Percentiles rank a stretch among this genome's conserved stretches.
These are phyloP conservation scores for Melanotaenia duboulayi DNA, from an alignment of 2,113 vertebrate genomes.

Conservation along the genomic window DNA sequence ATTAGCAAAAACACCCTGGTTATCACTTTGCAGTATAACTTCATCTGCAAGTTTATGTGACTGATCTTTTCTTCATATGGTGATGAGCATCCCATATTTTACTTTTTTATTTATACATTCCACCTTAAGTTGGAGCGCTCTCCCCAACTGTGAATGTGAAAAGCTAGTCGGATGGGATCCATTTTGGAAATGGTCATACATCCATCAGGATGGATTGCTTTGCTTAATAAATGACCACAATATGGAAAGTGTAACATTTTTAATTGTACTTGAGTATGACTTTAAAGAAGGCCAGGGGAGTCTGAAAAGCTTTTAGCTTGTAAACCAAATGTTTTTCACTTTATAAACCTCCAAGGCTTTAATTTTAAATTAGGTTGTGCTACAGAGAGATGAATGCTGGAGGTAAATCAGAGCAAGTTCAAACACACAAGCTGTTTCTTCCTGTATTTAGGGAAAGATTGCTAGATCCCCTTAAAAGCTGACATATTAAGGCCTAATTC, in stretches of 20 bases:
- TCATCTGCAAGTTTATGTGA: conserved; percentile 10
- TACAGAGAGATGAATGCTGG: conserved; percentile 11
- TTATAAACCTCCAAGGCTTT: conserved; percentile 10
- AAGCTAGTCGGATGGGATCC: conserved; percentile 16
- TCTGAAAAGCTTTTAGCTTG: conserved; percentile 8
- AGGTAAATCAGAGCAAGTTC: neutral
- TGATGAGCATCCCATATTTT: conserved; percentile 3
- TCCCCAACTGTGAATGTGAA: conserved; percentile 23
- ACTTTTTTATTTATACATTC: conserved; percentile 42
- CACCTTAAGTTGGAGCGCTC: conserved; percentile 25
- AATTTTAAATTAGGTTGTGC: conserved; percentile 1
- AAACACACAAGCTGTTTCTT: conserved; percentile 7
- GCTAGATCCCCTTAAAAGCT: conserved; percentile 35
- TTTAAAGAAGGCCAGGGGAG: conserved; percentile 7
- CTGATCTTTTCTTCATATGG: conserved; percentile 2
- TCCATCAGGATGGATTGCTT: conserved; percentile 25
- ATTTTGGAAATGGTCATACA: neutral
- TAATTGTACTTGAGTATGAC: conserved; percentile 21
- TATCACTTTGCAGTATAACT: too few species aligned
- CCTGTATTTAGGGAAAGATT: conserved; percentile 4
- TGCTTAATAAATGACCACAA: conserved; percentile 24
- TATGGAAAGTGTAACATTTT: conserved; percentile 8
- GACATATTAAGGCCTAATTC: conserved; percentile 20
- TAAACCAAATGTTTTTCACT: neutral
- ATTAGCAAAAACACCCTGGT: neutral